Evolutionary conservation across 2,797 vertebrate genomes (phyloP).

Genomic region (Crenuchus spilurus): DNA sequence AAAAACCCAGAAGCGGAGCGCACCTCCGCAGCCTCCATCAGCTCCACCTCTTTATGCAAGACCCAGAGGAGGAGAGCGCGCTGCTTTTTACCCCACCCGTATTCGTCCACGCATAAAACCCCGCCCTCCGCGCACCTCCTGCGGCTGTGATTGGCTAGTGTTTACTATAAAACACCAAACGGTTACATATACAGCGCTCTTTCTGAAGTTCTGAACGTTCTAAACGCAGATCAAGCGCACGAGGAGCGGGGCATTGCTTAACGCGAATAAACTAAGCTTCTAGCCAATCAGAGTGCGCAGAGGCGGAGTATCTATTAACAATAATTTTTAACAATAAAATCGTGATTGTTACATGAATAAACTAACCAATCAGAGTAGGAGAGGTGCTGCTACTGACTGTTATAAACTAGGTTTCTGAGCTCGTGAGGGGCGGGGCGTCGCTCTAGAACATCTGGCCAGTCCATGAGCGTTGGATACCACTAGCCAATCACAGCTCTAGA

Average conservation of each 20-base stretch:
- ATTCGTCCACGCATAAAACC: background rate
- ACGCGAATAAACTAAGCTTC: background rate
- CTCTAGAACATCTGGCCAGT: no score
- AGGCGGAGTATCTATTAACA: background rate
- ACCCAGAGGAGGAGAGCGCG: background rate
- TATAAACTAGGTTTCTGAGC: background rate
- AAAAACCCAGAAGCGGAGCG: background rate
- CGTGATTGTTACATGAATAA: background rate
- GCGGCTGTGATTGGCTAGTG: background rate
- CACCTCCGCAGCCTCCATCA: background rate
- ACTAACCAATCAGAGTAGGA: background rate
- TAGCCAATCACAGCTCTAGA: no score
- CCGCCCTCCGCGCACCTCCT: background rate
- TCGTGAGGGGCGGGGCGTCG: no score
- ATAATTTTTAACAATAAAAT: background rate
- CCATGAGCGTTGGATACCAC: no score
- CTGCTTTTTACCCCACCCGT: background rate
- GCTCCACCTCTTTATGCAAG: background rate
- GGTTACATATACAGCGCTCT: no score
- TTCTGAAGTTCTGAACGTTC: no score
- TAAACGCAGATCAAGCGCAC: background rate
- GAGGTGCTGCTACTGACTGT: background rate
- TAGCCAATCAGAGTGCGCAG: background rate
- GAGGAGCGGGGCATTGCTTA: background rate
- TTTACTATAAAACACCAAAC: background rate